A percentile compares a stretch with the other conserved stretches of the same genome.
Evolutionary conservation across 2,797 vertebrate genomes (phyloP).

Genomic region (Taeniopygia guttata): DNA sequence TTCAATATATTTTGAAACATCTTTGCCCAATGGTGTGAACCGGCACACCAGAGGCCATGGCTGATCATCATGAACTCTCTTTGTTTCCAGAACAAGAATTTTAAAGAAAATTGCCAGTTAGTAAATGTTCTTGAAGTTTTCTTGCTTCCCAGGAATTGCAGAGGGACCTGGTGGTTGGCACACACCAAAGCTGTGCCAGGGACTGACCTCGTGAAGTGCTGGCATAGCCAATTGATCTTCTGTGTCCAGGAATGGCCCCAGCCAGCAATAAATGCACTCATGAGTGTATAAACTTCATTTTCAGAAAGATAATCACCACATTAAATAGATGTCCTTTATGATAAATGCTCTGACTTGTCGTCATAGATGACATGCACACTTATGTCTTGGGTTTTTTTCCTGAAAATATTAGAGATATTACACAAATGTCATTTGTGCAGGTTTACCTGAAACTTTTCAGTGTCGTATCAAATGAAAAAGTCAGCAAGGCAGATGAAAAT

Average conservation of each 20-base stretch:
- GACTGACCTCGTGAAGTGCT: neutral
- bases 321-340: neutral
- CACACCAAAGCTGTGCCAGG: neutral
- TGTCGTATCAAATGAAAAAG: neutral
- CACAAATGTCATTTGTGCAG: neutral
- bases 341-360: neutral
- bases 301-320: neutral
- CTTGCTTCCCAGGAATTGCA: neutral
- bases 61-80: neutral
- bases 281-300: neutral
- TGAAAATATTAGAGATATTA: neutral
- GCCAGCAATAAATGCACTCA: neutral
- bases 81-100: neutral
- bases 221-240: neutral
- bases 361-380: neutral
- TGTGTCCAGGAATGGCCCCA: neutral
- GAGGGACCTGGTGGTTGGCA: neutral
- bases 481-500: neutral
- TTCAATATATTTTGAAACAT: neutral
- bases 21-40: neutral
- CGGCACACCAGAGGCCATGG: rapidly evolving
- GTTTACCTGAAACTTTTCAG: neutral
- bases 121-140: neutral
- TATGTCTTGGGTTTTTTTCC: neutral
- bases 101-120: neutral